These are phyloP conservation scores for Actenoides hombroni DNA, from an alignment of 2,113 vertebrate species.

Conservation along the genomic window DNA sequence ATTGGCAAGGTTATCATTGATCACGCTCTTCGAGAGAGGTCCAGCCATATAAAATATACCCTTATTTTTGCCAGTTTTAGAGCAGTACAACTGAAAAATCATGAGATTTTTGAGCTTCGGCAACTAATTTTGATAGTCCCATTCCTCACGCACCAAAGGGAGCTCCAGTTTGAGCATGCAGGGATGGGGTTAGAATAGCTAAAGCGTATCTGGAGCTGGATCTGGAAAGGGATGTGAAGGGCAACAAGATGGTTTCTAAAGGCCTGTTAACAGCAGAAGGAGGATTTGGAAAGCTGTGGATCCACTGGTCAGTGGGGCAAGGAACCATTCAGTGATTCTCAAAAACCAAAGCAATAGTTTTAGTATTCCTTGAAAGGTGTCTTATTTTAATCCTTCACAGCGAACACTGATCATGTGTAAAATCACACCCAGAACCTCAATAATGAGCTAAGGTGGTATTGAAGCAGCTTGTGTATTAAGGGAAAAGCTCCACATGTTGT, in stretches of 20 bases:
- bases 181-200: not conserved
- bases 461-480: not conserved
- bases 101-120: not conserved
- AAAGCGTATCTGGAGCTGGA: not conserved
- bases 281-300: not conserved
- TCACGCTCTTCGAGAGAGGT: not conserved
- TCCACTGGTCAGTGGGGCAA: not conserved
- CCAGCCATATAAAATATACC: fast-evolving
- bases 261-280: not conserved
- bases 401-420: not conserved
- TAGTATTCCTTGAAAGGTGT: not conserved
- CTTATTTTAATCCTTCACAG: not conserved
- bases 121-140: not conserved
- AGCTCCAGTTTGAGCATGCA: not conserved
- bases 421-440: not conserved
- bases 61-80: not conserved
- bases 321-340: not conserved
- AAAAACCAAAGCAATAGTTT: not conserved
- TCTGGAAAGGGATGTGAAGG: not conserved
- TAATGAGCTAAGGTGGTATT: not conserved
- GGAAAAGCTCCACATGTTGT: not conserved
- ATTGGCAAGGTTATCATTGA: not conserved
- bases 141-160: not conserved
- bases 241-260: not conserved
- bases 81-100: not conserved